A percentile compares a stretch with the other conserved stretches of the same genome.
Conservation (phyloP, 1,140 invertebrate species). For the Trichogramma pretiosum region DNA sequence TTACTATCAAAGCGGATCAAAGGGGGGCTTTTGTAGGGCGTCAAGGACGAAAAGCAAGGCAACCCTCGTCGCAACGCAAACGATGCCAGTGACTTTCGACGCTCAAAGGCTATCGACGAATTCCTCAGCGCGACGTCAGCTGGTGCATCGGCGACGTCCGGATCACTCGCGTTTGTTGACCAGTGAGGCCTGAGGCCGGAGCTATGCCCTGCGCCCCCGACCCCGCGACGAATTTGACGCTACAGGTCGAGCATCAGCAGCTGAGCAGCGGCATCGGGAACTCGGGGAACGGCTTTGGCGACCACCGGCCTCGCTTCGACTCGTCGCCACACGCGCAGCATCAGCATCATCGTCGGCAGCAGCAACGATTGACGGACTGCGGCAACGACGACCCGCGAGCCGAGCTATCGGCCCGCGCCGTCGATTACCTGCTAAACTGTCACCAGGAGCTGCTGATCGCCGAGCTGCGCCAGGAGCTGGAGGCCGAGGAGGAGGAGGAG, state of each 20-base stretch:
- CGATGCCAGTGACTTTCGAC: too few species aligned
- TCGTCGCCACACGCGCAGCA: not conserved
- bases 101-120: too few species aligned
- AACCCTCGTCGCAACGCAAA: too few species aligned
- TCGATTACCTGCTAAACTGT: slow-evolving; percentile 31
- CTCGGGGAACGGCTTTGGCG: too few species aligned
- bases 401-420: slow-evolving; percentile 22
- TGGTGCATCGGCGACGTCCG: too few species aligned
- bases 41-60: too few species aligned
- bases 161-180: too few species aligned
- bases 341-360: not conserved
- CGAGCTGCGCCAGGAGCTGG: slow-evolving; percentile 6
- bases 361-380: not conserved
- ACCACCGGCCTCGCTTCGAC: not conserved
- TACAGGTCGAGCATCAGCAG: slow-evolving; percentile 1
- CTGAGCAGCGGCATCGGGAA: not conserved
- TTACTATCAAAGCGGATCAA: too few species aligned
- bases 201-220: slow-evolving; percentile 13
- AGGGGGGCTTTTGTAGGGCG: too few species aligned
- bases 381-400: slow-evolving; percentile 19
- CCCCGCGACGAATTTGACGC: not conserved
- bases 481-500: slow-evolving; percentile 5
- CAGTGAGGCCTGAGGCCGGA: too few species aligned
- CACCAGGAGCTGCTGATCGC: slow-evolving; percentile 33
- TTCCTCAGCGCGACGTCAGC: too few species aligned